A percentile compares a stretch with the other conserved stretches of the same genome.
Conservation (phyloP, 1,140 invertebrate species). For the Diplogasteroides magnus region DNA sequence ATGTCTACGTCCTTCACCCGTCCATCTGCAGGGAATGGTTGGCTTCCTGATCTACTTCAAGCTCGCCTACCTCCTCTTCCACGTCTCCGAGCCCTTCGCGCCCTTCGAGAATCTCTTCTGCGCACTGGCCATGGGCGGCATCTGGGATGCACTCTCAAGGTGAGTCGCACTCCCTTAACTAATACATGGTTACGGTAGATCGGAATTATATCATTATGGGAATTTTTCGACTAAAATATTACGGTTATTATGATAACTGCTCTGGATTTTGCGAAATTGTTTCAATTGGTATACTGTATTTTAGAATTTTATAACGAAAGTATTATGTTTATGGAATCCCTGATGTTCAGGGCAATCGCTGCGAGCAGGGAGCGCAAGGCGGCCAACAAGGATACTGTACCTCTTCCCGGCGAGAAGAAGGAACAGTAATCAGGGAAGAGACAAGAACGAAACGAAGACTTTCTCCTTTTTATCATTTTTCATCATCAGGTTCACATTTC, state of each 20-base stretch:
- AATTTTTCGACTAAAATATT: too few species aligned
- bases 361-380: constrained; percentile 21
- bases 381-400: constrained; percentile 23
- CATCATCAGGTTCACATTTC: not conserved
- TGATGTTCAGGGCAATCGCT: constrained; percentile 18
- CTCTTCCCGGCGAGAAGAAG: constrained; percentile 31
- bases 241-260: too few species aligned
- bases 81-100: constrained; percentile 95
- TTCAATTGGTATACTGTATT: too few species aligned
- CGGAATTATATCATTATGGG: too few species aligned
- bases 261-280: too few species aligned
- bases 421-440: constrained; percentile 21
- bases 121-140: constrained; percentile 90
- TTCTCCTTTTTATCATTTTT: constrained; percentile 6
- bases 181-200: too few species aligned
- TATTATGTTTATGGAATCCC: not conserved
- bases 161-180: constrained; percentile 14
- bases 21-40: constrained; percentile 70
- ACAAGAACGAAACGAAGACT: not conserved
- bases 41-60: constrained; percentile 99
- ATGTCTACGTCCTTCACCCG: too few species aligned
- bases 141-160: constrained; percentile 80
- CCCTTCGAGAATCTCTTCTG: constrained; percentile 97
- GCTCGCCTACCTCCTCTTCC: constrained; percentile 86
- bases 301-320: too few species aligned